A percentile compares a stretch with the other conserved stretches of the same genome.
These are phyloP conservation scores for Pandemis corylana DNA, from an alignment of 2,888 invertebrate species.

Conservation along the genomic window DNA sequence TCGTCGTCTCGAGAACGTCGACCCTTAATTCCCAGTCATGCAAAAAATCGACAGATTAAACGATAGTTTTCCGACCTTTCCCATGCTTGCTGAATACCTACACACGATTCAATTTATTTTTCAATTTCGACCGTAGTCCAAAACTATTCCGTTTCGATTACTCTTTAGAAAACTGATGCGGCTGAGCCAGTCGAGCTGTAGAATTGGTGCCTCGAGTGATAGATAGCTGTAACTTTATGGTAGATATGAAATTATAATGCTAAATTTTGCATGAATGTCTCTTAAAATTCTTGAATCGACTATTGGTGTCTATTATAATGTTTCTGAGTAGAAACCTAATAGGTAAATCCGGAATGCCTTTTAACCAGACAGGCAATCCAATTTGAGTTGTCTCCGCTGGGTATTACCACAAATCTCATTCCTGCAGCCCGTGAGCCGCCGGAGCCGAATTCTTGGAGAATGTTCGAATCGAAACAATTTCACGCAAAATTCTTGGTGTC, in stretches of 20 bases:
- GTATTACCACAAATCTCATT: conserved; percentile 35
- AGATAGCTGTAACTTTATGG: not conserved
- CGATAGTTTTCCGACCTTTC: conserved; percentile 30
- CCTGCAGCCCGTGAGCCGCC: not conserved
- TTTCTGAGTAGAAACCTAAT: not conserved
- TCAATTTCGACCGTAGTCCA: conserved; percentile 30
- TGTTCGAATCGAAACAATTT: conserved; percentile 24
- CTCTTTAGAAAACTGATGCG: conserved; percentile 19
- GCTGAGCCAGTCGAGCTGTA: not conserved
- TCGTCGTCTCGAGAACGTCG: conserved; percentile 4
- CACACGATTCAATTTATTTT: conserved; percentile 38
- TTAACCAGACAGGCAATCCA: conserved; percentile 30
- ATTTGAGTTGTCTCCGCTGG: conserved; percentile 36
- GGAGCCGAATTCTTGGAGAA: conserved; percentile 24
- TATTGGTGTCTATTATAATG: not conserved
- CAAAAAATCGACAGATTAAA: conserved; percentile 30
- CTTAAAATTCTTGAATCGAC: not conserved
- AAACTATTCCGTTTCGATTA: conserved; percentile 37
- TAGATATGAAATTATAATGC: not conserved
- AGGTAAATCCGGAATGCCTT: conserved; percentile 19
- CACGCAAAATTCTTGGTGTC: not conserved
- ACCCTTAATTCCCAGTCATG: conserved; percentile 27
- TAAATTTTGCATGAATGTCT: not conserved
- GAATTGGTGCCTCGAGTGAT: not conserved
- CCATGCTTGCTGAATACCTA: not conserved